Conservation (phyloP, 2,888 invertebrate species). For the Patella caerulea region DNA sequence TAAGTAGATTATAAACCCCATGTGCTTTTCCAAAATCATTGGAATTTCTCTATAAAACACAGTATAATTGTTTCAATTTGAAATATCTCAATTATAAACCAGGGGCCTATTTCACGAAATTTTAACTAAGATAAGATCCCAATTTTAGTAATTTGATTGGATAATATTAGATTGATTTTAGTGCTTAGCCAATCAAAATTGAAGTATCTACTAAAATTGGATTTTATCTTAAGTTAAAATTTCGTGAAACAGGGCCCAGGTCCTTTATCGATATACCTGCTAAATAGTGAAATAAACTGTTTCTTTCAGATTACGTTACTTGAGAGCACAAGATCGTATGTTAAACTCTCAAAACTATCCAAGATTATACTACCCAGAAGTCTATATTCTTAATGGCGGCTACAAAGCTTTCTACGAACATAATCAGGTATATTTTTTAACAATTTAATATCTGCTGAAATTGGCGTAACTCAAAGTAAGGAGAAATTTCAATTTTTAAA, state of each 20-base stretch:
- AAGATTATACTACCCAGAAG: constrained; percentile 87
- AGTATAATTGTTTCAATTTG: neutral
- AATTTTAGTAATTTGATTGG: too few relatives aligned
- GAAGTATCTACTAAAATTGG: too few relatives aligned
- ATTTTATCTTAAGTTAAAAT: too few relatives aligned
- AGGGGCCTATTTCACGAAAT: too few relatives aligned
- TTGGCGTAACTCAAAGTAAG: neutral
- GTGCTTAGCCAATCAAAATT: too few relatives aligned
- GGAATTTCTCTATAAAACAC: neutral
- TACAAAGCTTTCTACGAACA: constrained; percentile 85
- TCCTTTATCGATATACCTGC: neutral
- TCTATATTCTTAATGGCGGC: constrained; percentile 91
- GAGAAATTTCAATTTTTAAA: neutral
- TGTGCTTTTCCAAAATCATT: neutral
- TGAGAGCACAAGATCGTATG: constrained; percentile 86
- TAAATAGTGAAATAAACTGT: neutral
- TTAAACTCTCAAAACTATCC: constrained; percentile 79
- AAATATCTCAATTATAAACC: too few relatives aligned
- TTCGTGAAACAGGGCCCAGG: too few relatives aligned
- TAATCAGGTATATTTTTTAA: constrained; percentile 66
- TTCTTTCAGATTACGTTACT: constrained; percentile 80
- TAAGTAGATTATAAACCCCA: constrained; percentile 19
- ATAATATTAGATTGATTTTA: too few relatives aligned
- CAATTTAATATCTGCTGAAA: neutral
- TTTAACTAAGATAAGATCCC: too few relatives aligned